Base-by-base conservation (phyloP, 2,888 invertebrate species). In the Cerceris rybyensis region DNA sequence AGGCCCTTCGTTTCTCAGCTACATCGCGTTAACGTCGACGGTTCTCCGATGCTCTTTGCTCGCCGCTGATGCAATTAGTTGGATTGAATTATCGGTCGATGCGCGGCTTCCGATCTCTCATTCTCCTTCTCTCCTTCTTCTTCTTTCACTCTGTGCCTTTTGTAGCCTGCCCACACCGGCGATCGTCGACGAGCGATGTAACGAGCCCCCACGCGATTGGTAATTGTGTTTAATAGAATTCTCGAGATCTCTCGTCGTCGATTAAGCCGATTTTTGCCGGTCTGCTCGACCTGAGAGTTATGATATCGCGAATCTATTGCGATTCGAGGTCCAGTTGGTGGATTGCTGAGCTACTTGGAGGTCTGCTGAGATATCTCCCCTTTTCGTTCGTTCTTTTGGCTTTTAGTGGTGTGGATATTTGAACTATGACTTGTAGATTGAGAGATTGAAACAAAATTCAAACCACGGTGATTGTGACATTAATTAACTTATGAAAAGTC, bases 41-140 rank as follows among this genome's bases (percentile, higher is more conserved):
- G 70, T 70, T 69, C 63, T 77, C 80, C 75, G 81, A 74, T 65
- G 69, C 61, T 68, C 77, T 50, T 49, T 65, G 70, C 70, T 52
- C 17, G 66, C 75, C 70, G 67, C 46, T 68, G 75, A 65, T 76
- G 73, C 80, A 81, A 86, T 86, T 83, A 81, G 78, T 73, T 46
- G 71, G 76, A 85, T 78, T 72, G 81, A 79, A 86, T 86, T 84
- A 82, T 87, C 86, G 86, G 81, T 82, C 70, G 60, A 55, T 49
- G 43, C 55, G 59, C n/a, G 66, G 75, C 75, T 68, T 78, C 67
- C 69, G 75, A 75, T 70, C 63, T 68, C 50, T 28, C 28, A 28
- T 28, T 28, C 28, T 28, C 28, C 28, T 28, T 28, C 28, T 28
- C 28, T 28, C 28, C 4, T 28, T 28, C 28, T 28, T 28, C 28